Evolutionary conservation across 1,140 invertebrate genomes (phyloP).

Genomic region (Spodoptera litura): DNA sequence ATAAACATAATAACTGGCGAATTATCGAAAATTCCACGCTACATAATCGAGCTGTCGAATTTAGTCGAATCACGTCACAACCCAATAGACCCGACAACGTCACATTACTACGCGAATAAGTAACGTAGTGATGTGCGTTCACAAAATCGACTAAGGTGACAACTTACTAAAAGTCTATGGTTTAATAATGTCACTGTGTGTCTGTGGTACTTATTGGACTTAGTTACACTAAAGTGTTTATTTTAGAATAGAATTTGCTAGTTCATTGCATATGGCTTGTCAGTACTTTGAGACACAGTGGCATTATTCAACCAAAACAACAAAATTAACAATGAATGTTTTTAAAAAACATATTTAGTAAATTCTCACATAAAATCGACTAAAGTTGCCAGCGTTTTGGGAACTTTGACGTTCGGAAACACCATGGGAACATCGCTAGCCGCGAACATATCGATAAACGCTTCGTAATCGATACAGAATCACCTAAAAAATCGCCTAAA

Average conservation of each 20-base stretch:
- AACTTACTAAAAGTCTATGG: slow-evolving; percentile 37
- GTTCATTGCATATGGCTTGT: slow-evolving; percentile 26
- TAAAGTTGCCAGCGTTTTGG: slow-evolving; percentile 60
- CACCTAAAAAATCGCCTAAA: background rate
- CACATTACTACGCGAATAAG: slow-evolving; percentile 36
- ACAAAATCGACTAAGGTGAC: slow-evolving; percentile 38
- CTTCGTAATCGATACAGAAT: slow-evolving; percentile 44
- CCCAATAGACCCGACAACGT: slow-evolving; percentile 46
- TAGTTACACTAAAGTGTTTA: slow-evolving; percentile 13
- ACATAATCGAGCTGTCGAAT: slow-evolving; percentile 34
- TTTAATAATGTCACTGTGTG: slow-evolving; percentile 16
- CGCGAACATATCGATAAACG: slow-evolving; percentile 25
- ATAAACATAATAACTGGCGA: slow-evolving; percentile 42
- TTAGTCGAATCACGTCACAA: slow-evolving; percentile 42
- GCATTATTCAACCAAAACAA: background rate
- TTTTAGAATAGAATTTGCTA: slow-evolving; percentile 28
- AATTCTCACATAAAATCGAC: slow-evolving; percentile 47
- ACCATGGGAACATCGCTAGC: slow-evolving; percentile 63
- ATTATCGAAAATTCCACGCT: slow-evolving; percentile 23
- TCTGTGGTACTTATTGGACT: slow-evolving; percentile 7
- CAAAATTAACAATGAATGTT: background rate
- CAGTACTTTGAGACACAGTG: background rate
- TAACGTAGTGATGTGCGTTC: slow-evolving; percentile 29
- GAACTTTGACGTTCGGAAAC: slow-evolving; percentile 66
- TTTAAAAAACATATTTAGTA: slow-evolving; percentile 30